Evolutionary conservation across 2,797 vertebrate species (phyloP), one percentile per base, ranked within the genome.

Genomic region (Threskiornis aethiopicus): DNA sequence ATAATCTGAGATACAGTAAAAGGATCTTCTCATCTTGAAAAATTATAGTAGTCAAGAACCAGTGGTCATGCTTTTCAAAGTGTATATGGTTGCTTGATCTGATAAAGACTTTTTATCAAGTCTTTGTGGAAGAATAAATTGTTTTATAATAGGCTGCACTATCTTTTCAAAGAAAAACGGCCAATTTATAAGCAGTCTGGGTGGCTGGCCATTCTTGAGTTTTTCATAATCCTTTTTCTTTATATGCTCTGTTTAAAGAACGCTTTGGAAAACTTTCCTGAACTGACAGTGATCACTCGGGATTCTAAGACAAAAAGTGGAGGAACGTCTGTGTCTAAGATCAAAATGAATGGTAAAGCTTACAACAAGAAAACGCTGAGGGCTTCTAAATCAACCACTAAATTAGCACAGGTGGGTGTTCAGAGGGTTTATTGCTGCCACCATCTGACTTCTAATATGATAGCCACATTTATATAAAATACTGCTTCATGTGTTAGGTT

Each of bases 321-420:
- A 69, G 99, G 99, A 96, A 98, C 97, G 0, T 96, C 99, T 39
- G 97, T 99, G 95, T 99, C 99, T 88, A 99, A 99, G 98, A 99
- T 99, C 96, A 99, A 99, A 96, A 99, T 99, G 97, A 99, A 99
- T 86, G 99, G 99, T 61, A 99, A 98, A 98, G 97, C 99, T 92
- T 99, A 99, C 97, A 99, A 99, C 98, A 99, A 99, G 98, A 99
- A 99, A 98, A 99, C 99, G 51, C 98, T 99, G 98, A 99, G 99
- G 97, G 98, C 99, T 94, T 98, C 99, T 62, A 99, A 99, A 98
- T 98, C 98, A 93, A 98, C 98, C 39, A 98, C 98, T 98, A 99
- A 99, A 97, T 98, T 99, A 97, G 98, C 98, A 95, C 98, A 99
- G 98, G 99, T 99, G 95, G 97, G 98, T 97, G 35, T n/a, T 70